Conservation (phyloP, 2,797 vertebrate species). For the Saxicola maurus region DNA sequence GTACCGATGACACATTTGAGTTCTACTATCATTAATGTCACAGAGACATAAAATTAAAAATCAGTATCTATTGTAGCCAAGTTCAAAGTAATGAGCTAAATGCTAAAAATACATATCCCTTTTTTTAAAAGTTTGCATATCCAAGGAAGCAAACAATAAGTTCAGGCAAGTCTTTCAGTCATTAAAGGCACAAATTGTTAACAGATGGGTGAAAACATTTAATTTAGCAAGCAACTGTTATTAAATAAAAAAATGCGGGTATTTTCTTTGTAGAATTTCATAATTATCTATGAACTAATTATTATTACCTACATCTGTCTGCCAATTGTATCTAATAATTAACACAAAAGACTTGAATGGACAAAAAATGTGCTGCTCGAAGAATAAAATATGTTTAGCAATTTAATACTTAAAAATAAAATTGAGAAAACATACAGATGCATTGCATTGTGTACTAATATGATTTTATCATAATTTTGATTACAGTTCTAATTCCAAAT, state of each 20-base stretch:
- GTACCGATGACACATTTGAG: not conserved
- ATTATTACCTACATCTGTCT: slow-evolving; percentile 33
- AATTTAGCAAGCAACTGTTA: not conserved
- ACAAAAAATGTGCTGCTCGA: not conserved
- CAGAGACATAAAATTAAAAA: slow-evolving; percentile 4
- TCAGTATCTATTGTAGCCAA: not conserved
- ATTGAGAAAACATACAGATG: not conserved
- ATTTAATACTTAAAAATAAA: slow-evolving; percentile 13
- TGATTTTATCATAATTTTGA: not conserved
- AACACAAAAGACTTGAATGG: not conserved
- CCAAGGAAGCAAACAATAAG: not conserved
- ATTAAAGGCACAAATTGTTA: slow-evolving; percentile 8
- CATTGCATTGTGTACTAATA: not conserved
- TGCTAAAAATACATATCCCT: not conserved
- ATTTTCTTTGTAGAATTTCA: not conserved
- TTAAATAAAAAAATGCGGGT: not conserved
- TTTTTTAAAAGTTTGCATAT: not conserved
- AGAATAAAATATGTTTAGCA: not conserved
- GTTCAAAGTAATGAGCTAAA: slow-evolving; percentile 1
- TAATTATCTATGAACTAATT: not conserved
- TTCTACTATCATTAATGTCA: not conserved
- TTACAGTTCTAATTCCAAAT: slow-evolving; percentile 1
- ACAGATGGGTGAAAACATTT: slow-evolving; percentile 21
- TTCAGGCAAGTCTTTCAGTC: not conserved
- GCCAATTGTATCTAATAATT: slow-evolving; percentile 7